Conservation (phyloP, 2,113 vertebrate species). For the Sapajus apella region DNA sequence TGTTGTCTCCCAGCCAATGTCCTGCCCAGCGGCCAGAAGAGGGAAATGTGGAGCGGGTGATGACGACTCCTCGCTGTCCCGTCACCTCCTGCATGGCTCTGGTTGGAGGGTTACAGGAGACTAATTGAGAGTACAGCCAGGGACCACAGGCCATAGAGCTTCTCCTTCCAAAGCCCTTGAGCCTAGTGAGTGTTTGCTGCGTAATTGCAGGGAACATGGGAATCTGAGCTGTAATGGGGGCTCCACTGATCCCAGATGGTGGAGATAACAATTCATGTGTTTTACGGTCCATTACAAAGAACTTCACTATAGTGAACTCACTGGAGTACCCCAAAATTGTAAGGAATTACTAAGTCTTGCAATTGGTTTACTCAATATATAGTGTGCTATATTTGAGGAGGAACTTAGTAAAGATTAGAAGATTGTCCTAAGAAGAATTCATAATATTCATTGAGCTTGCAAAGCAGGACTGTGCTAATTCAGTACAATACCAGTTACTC, state of each 20-base stretch:
- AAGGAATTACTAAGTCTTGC: background rate
- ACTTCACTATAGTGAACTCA: background rate
- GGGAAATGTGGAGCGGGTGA: slow-evolving; percentile 91
- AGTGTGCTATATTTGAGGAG: too few relatives aligned
- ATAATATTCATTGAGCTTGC: background rate
- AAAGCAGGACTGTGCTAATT: background rate
- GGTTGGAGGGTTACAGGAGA: background rate
- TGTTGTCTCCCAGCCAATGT: slow-evolving; percentile 95
- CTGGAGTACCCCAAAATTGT: background rate
- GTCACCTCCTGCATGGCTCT: slow-evolving; percentile 79
- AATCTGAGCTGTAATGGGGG: too few relatives aligned
- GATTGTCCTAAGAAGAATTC: background rate
- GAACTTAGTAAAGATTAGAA: background rate
- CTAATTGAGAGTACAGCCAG: background rate
- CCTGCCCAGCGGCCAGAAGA: slow-evolving; percentile 93
- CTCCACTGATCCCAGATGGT: background rate
- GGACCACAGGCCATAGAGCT: background rate
- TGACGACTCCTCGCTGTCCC: slow-evolving; percentile 76
- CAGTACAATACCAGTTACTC: background rate
- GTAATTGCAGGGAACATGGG: background rate
- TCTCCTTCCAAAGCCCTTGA: background rate
- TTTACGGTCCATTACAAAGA: background rate
- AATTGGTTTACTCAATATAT: background rate
- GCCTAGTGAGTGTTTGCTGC: accelerated
- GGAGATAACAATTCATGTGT: accelerated